phyloP scores from a whole-genome alignment of 2,797 vertebrate species.

The Mycteria americana region DNA sequence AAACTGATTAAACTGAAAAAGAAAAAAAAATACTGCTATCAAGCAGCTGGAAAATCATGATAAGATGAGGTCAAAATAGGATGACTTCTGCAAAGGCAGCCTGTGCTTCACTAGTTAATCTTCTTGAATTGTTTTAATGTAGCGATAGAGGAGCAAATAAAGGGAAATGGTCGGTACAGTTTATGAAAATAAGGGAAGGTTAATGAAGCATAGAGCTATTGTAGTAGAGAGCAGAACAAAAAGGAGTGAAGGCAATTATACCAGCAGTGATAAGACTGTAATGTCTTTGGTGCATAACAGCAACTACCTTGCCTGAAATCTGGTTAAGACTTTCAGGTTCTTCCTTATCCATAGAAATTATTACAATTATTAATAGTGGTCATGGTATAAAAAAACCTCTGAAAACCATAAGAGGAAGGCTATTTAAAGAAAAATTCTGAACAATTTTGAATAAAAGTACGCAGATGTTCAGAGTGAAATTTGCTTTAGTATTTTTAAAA shows the following conservation, averaged over 20 bases:
- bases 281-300: not conserved
- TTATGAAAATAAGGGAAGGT: conserved; percentile 57
- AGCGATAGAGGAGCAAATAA: conserved; percentile 20
- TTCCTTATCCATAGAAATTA: not conserved
- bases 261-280: not conserved
- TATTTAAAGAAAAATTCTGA: not conserved
- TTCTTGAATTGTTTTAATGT: conserved; percentile 31
- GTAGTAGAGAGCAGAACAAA: not conserved
- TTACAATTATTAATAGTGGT: not conserved
- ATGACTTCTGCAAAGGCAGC: not conserved
- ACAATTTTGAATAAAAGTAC: not conserved
- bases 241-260: conserved; percentile 33
- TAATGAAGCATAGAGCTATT: conserved; percentile 39
- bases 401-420: not conserved
- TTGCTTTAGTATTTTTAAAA: not conserved
- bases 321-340: not conserved
- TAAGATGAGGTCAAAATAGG: conserved; percentile 13
- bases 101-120: conserved; percentile 28
- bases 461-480: not conserved
- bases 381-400: not conserved
- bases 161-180: conserved; percentile 22
- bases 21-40: not conserved
- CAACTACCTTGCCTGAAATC: not conserved
- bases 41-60: conserved; percentile 18
- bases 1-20: not conserved